Base-by-base conservation (phyloP, 2,888 invertebrate genomes). In the Gymnosoma rotundatum region DNA sequence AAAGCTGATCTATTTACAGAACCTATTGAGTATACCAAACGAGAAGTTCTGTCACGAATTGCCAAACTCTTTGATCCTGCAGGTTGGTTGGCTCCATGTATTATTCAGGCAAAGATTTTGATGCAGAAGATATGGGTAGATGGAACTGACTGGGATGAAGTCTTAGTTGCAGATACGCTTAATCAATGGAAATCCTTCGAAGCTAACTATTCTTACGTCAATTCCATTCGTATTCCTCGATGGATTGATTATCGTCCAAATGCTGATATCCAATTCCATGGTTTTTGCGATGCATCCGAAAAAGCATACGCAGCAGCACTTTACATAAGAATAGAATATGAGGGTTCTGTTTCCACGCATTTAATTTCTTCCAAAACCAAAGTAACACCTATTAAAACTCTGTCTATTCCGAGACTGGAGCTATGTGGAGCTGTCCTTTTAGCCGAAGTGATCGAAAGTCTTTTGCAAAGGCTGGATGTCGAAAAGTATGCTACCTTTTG, bases 371-470 rank as follows among this genome's bases (percentile, higher is more conserved):
- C 25, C 25, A 25, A 25, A 25, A 25, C 25, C 25, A 38, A 38
- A 38, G 38, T 38, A 38, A 6, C 38, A 10, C 52, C 66, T 12
- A 20, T 36, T n/a, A 48, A 75, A 50, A 69, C 16, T 0, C 12
- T 78, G 1, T 69, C 52, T 1, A 69, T 69, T 60, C 69, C 61
- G 0, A 61, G 54, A 25, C 18, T 78, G 8, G 69, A 70, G n/a
- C 50, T 76, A n/a, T 75, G 75, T 38, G 67, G 69, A 3, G 69
- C 76, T n/a, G 16, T 50, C 5, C 20, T 78, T 0, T 20, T 78
- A 38, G 50, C 76, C 1, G 61, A 69, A 14, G 63, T 61, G 18
- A 32, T 78, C 3, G 67, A 69, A 7, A 52, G n/a, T 25, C 25
- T 25, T 25, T 25, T 25, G 25, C 25, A 25, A 25, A 25, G 25